Evolutionary conservation across 2,797 vertebrate genomes (phyloP).

Genomic region (Pipistrellus kuhlii): DNA sequence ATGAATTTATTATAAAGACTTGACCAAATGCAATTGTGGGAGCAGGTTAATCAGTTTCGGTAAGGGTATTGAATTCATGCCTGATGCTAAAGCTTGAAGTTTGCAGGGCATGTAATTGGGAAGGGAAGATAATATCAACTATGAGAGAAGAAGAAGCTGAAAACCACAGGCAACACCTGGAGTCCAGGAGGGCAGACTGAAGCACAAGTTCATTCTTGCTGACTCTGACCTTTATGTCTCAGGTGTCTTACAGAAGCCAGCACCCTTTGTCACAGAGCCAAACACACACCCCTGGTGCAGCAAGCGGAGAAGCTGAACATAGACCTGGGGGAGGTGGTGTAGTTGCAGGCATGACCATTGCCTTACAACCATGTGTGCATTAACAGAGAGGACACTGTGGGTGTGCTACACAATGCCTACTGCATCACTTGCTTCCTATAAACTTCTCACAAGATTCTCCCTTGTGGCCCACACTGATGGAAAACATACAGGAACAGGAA

Average conservation of each 20-base stretch:
- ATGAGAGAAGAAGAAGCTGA: not conserved
- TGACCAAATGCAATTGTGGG: not conserved
- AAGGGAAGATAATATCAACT: not conserved
- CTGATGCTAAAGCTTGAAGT: not conserved
- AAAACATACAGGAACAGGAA: not conserved
- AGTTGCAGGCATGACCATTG: no score
- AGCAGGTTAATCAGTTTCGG: not conserved
- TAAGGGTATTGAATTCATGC: not conserved
- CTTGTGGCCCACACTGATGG: not conserved
- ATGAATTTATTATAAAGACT: not conserved
- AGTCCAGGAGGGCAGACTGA: not conserved
- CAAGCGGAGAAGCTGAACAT: not conserved
- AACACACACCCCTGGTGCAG: not conserved
- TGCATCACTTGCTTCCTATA: not conserved
- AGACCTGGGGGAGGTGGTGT: not conserved
- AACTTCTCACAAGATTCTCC: not conserved
- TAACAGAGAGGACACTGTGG: not conserved
- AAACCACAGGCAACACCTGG: not conserved
- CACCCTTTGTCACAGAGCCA: not conserved
- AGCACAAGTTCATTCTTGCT: not conserved
- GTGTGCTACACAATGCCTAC: not conserved
- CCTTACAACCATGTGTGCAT: rapidly evolving
- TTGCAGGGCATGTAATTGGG: not conserved
- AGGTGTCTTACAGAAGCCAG: not conserved
- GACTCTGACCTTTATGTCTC: not conserved